These are phyloP conservation scores for Perithous albicinctus DNA, from an alignment of 2,888 invertebrate species.

Conservation along the genomic window DNA sequence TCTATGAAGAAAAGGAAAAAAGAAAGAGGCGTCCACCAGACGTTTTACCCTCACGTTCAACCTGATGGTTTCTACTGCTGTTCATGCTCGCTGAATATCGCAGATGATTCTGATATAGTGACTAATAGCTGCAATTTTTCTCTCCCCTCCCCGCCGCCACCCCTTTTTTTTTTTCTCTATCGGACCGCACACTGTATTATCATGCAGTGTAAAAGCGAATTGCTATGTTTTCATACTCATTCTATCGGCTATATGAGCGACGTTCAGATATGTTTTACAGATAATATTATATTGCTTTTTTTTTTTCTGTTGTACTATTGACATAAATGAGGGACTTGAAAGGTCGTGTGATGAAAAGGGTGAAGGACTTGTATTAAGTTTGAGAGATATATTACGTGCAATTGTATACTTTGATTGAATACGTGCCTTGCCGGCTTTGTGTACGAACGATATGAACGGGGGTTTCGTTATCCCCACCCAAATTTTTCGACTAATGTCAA, in stretches of 20 bases:
- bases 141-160: no score
- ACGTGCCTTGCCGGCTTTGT: background rate
- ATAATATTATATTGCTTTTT: conserved; percentile 10
- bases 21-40: background rate
- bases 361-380: background rate
- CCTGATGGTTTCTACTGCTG: background rate
- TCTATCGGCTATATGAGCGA: background rate
- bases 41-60: conserved; percentile 17
- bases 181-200: background rate
- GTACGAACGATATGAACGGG: background rate
- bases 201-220: conserved; percentile 10
- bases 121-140: background rate
- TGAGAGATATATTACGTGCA: background rate
- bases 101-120: conserved; percentile 9
- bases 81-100: conserved; percentile 3
- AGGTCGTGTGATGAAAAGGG: background rate
- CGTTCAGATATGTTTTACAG: background rate
- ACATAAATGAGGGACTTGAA: conserved; percentile 1
- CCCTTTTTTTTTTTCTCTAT: background rate
- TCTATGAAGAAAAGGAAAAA: no score
- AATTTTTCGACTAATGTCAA: background rate
- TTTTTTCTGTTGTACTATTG: background rate
- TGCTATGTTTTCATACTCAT: background rate
- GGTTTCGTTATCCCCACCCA: background rate
- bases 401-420: conserved; percentile 18